Percentiles rank a stretch among this genome's conserved stretches.
Conservation (phyloP, 2,888 invertebrate genomes). For the Mimumesa dahlbomi region DNA sequence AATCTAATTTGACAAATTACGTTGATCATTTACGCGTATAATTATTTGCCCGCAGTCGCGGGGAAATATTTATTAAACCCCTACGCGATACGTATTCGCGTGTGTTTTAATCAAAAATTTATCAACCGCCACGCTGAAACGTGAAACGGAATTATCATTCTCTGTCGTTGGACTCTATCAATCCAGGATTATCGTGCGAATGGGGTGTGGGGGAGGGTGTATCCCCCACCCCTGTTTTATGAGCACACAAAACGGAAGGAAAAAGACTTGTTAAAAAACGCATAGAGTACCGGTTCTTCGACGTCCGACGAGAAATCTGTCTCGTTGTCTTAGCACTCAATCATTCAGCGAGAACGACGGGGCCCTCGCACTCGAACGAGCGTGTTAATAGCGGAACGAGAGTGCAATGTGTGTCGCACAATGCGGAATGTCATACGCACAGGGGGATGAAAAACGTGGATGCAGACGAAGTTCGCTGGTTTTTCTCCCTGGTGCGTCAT, state of each 20-base stretch:
- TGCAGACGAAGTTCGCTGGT: constrained; percentile 39
- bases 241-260: constrained; percentile 8
- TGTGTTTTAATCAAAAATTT: no score
- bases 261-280: constrained; percentile 23
- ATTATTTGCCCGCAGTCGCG: no score
- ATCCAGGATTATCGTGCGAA: no score
- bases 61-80: no score
- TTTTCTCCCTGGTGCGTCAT: constrained; percentile 64
- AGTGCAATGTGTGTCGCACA: constrained; percentile 55
- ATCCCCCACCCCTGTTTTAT: not conserved
- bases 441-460: constrained; percentile 38
- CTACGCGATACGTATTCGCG: no score
- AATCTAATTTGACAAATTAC: no score
- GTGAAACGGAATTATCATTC: no score
- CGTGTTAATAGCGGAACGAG: constrained; percentile 59
- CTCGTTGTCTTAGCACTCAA: constrained; percentile 63
- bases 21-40: no score
- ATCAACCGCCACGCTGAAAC: no score
- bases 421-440: constrained; percentile 51
- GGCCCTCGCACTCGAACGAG: constrained; percentile 51
- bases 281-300: constrained; percentile 39
- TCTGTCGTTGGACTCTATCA: no score
- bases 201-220: no score
- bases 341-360: constrained; percentile 61
- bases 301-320: constrained; percentile 52